Base-by-base conservation (phyloP, 1,140 invertebrate genomes). In the Philotrypesis tridentata region DNA sequence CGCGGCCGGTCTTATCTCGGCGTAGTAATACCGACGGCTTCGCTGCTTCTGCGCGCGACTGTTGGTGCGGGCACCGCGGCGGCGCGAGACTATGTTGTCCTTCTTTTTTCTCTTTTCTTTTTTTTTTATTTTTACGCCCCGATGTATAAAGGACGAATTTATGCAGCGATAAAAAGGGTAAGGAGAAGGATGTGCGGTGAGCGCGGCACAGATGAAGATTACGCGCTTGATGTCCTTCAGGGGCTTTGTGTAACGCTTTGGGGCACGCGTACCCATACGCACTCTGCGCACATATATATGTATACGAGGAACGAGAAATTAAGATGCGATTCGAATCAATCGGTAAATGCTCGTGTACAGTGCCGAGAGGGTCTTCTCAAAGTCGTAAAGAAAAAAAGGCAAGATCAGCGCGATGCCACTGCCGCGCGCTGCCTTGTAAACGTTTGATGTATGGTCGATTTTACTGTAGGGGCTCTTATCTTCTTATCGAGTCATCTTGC, bases 111-210 rank as follows among this genome's bases (percentile, higher is more conserved):
- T n/a, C n/a, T n/a, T n/a, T n/a, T n/a, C n/a, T n/a, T n/a, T n/a
- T n/a, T n/a, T n/a, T n/a, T n/a, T n/a, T 43, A 9, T 63, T 67
- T 76, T 76, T 76, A 29, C 17, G 27, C 17, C 43, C 4, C 63
- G 40, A 68, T 77, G n/a, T n/a, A n/a, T n/a, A 31, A 77, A 67
- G 33, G 23, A 77, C 43, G 29, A 78, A 78, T 78, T 78, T 68
- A 78, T 78, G 27, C 75, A 14, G 21, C n/a, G 40, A 68, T 78
- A 78, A 78, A 78, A 48, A 17, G 40, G 25, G 21, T 63, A 40
- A 76, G n/a, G 61, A 61, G 31, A 67, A 61, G 17, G 48, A 65
- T 48, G 74, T n/a, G 23, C 7, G 11, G 37, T 1, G 5, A 3
- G 43, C 29, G 25, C 29, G 17, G 9, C 29, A n/a, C n/a, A 65